phyloP scores from a whole-genome alignment of 2,113 vertebrate species.

The Peromyscus leucopus region DNA sequence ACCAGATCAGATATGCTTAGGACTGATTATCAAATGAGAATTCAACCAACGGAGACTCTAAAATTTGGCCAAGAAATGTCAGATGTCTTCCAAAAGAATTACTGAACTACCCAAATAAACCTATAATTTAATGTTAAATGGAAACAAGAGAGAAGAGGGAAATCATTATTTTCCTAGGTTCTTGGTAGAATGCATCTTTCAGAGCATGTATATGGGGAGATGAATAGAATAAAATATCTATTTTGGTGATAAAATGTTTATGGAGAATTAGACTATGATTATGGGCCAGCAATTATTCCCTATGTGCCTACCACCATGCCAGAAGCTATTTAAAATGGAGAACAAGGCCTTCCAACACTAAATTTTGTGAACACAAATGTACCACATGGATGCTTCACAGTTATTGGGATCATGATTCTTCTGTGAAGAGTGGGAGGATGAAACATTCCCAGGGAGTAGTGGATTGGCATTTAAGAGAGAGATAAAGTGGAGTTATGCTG shows the following conservation, averaged over 20 bases:
- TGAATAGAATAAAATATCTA: background rate
- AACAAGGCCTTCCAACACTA: background rate
- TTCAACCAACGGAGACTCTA: background rate
- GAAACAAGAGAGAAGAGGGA: background rate
- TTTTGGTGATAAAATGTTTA: conserved; percentile 8
- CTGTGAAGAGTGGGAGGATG: background rate
- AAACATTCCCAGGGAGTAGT: background rate
- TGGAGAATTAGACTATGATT: background rate
- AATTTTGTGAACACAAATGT: conserved; percentile 10
- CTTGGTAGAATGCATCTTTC: background rate
- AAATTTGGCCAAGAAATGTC: conserved; percentile 14
- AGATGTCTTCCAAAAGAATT: conserved; percentile 25
- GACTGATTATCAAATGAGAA: background rate
- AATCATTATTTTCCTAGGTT: background rate
- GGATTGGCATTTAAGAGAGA: background rate
- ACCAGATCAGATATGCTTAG: background rate
- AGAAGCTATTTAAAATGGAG: background rate
- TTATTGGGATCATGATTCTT: background rate
- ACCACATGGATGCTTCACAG: background rate
- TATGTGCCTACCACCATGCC: background rate
- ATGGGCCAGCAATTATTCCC: background rate
- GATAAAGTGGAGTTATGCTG: conserved; percentile 37
- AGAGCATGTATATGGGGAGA: background rate
- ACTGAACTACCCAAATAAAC: background rate
- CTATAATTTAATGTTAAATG: background rate